phyloP scores from a whole-genome alignment of 2,113 vertebrate species.

The Cnemophilus loriae region DNA sequence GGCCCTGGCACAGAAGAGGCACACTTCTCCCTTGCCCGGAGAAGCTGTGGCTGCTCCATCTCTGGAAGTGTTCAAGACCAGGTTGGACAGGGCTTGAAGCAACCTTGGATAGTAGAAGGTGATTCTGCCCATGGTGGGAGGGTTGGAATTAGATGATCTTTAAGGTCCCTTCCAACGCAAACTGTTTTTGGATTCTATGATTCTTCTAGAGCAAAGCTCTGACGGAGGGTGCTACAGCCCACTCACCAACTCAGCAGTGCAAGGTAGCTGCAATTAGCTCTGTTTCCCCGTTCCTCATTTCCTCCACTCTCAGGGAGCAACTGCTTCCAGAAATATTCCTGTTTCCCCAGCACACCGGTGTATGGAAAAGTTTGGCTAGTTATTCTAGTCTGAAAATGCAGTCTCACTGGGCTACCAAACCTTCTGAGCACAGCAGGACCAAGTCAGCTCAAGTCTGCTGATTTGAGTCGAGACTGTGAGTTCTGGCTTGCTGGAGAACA shows the following conservation, averaged over 20 bases:
- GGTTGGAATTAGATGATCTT: not conserved
- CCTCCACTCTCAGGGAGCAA: not conserved
- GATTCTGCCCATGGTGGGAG: not conserved
- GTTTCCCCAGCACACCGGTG: not conserved
- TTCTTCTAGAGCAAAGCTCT: not conserved
- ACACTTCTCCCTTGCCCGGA: too few species aligned
- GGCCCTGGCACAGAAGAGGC: not conserved
- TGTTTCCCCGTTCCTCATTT: not conserved
- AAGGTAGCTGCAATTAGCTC: not conserved
- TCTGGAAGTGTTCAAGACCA: not conserved
- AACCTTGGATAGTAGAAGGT: not conserved
- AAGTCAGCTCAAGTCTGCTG: not conserved
- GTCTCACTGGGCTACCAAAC: not conserved
- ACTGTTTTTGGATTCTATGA: not conserved
- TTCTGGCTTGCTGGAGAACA: not conserved
- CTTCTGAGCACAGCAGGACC: not conserved
- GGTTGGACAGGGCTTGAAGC: not conserved
- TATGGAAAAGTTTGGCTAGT: not conserved
- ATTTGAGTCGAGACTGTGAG: not conserved
- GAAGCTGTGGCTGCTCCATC: not conserved
- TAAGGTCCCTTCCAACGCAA: not conserved
- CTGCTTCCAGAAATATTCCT: not conserved
- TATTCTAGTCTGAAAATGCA: slow-evolving; percentile 3
- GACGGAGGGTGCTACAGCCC: not conserved
- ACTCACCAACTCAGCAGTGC: not conserved